Evolutionary conservation across 2,797 vertebrate species (phyloP), one percentile per base, ranked within the genome.

Genomic region (Trachurus trachurus): DNA sequence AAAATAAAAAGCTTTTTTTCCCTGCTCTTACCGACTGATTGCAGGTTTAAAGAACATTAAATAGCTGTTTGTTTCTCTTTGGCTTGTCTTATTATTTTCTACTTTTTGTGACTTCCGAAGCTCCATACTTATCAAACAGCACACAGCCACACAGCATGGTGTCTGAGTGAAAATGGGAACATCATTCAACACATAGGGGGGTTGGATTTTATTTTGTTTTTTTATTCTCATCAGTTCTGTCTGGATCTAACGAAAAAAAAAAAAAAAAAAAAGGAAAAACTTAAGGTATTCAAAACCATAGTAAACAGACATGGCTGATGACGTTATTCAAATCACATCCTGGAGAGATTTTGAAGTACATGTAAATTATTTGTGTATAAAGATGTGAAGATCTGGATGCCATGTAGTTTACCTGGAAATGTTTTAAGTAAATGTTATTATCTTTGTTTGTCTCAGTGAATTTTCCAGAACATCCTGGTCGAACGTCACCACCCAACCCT

Each of bases 391-490:
- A 21, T 56, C 1, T 59, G 42, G 62, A 56, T 7, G 21, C 60
- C 17, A 29, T 54, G 0, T 39, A 2, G 40, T 47, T 39, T 34
- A 3, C 15, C 13, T 17, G 9, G 15, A 45, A 4, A 22, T 56
- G 10, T n/a, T 19, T 12, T 1, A 12, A 44, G 15, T 26, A 34
- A 52, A 63, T 42, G 1, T 47, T 56, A 1, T 26, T 49, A 16
- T 76, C 0, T 83, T 56, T 85, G 10, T 74, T 69, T 78, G 2
- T 80, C 66, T 63, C 56, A 98, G 97, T 95, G 49, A 88, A 80
- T 52, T 95, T 97, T 81, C 87, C 89, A 76, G 82, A 81, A 85
- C 94, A 92, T 71, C 87, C 94, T 2, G 82, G 90, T 16, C 95
- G 94, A 60, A 88, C 89, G 12, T 96, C 91, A 15, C 92, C 92